Base-by-base conservation (phyloP, 2,888 invertebrate species). In the Drosophila barbarae region DNA sequence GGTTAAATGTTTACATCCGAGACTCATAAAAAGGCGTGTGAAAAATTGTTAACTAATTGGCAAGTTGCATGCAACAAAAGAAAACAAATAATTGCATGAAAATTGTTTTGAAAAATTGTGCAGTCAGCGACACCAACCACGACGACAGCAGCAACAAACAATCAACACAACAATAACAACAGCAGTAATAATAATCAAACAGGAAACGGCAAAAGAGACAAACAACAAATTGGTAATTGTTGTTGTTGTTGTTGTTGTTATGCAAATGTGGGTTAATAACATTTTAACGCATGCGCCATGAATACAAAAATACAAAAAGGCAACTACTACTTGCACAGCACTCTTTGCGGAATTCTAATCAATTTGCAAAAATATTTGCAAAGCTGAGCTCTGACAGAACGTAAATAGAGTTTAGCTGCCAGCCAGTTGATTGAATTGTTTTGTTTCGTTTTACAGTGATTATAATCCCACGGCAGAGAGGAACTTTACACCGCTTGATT, bases 191-290 rank as follows among this genome's bases (percentile, higher is more conserved):
- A 65, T 65, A 77, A 73, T 72, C 76, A 77, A 76, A 79, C 79
- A 79, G 80, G 80, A 80, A 80, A 80, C 66, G 58, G 55, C 61
- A 54, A 61, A 69, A 69, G 57, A 64, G 53, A 71, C 70, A 71
- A 59, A 63, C 50, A 69, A 74, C 67, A 69, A 76, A 74, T 59
- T 73, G 73, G 73, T 69, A 67, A 76, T 70, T 46, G 53, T 57
- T 55, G 42, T 46, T 71, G 34, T 57, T 55, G 42, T 46, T 71
- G 34, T 50, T 52, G 46, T 73, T 76, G 41, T 82, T 80, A 80
- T 80, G 80, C 79, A 79, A 80, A 80, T 80, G 76, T 82, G 73
- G 80, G 80, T 80, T 80, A 82, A 80, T 80, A 80, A 80, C 82
- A 81, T 82, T 80, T 77, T 52, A 71, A 56, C 71, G 82, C 79